Evolutionary conservation across 1,140 invertebrate species (phyloP).

Genomic region (Drosophila ercepeae): DNA sequence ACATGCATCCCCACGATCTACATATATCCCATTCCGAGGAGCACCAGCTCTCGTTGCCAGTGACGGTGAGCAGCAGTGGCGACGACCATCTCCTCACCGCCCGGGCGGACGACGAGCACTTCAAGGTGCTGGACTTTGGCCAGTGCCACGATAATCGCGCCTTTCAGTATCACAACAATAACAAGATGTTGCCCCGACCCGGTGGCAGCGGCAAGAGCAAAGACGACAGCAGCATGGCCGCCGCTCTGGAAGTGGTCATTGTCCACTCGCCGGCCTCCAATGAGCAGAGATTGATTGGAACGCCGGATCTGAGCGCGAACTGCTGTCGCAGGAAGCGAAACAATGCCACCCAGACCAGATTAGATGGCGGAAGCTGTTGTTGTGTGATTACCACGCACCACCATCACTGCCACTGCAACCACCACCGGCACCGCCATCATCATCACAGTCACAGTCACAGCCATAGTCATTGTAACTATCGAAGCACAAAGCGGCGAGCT

Average conservation of each 20-base stretch:
- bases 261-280: conserved; percentile 55
- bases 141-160: conserved; percentile 81
- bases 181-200: conserved; percentile 60
- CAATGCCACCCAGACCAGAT: conserved; percentile 74
- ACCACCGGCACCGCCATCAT: conserved; percentile 46
- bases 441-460: conserved; percentile 33
- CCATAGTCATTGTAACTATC: conserved; percentile 37
- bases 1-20: conserved; percentile 40
- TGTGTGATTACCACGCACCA: conserved; percentile 71
- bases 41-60: conserved; percentile 70
- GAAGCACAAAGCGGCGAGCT: conserved; percentile 27
- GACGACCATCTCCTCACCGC: conserved; percentile 78
- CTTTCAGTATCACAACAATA: conserved; percentile 79
- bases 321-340: conserved; percentile 71
- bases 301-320: conserved; percentile 16
- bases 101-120: conserved; percentile 74
- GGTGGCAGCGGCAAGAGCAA: conserved; percentile 68
- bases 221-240: conserved; percentile 50
- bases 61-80: conserved; percentile 71
- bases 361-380: conserved; percentile 52
- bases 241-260: conserved; percentile 57
- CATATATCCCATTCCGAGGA: conserved; percentile 72
- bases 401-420: conserved; percentile 52
- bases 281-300: conserved; percentile 25
- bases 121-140: conserved; percentile 60